Evolutionary conservation across 2,797 vertebrate genomes (phyloP).

Genomic region (Phataginus tricuspis): DNA sequence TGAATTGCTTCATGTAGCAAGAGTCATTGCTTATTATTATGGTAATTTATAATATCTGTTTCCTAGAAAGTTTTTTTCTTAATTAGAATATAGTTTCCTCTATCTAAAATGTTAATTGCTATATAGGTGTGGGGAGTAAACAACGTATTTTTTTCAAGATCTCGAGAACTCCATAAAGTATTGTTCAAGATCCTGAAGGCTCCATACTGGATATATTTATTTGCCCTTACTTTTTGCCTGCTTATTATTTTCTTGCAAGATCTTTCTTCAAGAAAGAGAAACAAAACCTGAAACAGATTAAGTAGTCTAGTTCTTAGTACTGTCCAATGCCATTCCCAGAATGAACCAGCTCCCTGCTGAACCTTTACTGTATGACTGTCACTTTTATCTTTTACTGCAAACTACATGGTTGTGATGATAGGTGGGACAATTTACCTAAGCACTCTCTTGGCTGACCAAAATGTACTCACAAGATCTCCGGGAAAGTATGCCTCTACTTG

Average conservation of each 20-base stretch:
- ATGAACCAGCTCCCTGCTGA: neutral
- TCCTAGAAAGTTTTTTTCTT: neutral
- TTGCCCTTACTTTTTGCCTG: neutral
- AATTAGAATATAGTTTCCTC: neutral
- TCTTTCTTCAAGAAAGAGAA: conserved; percentile 2
- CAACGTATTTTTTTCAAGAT: neutral
- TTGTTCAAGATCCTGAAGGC: neutral
- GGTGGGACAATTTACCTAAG: neutral
- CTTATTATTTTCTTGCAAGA: conserved; percentile 20
- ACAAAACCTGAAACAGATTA: neutral
- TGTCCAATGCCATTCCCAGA: neutral
- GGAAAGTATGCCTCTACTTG: neutral
- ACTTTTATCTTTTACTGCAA: neutral
- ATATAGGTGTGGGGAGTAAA: neutral
- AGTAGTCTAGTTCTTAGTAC: neutral
- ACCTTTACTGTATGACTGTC: neutral
- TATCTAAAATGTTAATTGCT: neutral
- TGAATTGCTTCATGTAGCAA: neutral
- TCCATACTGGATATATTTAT: neutral
- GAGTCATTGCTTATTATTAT: neutral
- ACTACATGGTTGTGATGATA: neutral
- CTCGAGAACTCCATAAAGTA: no score
- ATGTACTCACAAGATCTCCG: neutral
- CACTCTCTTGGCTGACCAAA: neutral
- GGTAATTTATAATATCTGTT: neutral